phyloP scores from a whole-genome alignment of 2,888 invertebrate genomes.

The Microctonus hyperodae region DNA sequence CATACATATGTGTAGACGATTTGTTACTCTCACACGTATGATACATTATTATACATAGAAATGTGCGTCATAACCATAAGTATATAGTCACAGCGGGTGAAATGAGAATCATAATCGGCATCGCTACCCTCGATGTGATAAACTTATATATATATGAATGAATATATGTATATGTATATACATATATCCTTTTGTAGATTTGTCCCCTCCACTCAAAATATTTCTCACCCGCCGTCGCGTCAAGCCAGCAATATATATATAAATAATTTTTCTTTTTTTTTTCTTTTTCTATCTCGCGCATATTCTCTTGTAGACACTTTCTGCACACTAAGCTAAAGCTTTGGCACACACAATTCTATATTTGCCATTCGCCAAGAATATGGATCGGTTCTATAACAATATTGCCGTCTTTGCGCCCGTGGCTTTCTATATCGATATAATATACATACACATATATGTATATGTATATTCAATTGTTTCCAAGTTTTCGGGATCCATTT shows the following conservation, averaged over 20 bases:
- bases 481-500: slow-evolving; percentile 70
- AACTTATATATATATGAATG: slow-evolving; percentile 2
- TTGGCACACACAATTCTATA: slow-evolving; percentile 26
- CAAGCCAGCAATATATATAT: neutral
- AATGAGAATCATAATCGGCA: slow-evolving; percentile 26
- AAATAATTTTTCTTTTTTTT: too few relatives aligned
- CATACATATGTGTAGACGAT: neutral
- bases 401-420: slow-evolving; percentile 58
- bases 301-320: slow-evolving; percentile 18
- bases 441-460: slow-evolving; percentile 29
- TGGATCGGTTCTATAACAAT: slow-evolving; percentile 62
- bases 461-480: slow-evolving; percentile 63
- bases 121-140: slow-evolving; percentile 11
- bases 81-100: slow-evolving; percentile 9
- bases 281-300: neutral
- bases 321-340: slow-evolving; percentile 6
- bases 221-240: slow-evolving; percentile 22
- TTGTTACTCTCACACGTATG: slow-evolving; percentile 7
- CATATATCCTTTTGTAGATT: neutral
- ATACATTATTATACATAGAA: slow-evolving; percentile 17
- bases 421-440: slow-evolving; percentile 35
- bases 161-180: too few relatives aligned
- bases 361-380: slow-evolving; percentile 48
- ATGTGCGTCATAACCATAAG: slow-evolving; percentile 19
- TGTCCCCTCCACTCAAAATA: slow-evolving; percentile 7